Percentiles rank a stretch among this genome's conserved stretches.
These are phyloP conservation scores for Danio aesculapii DNA, from an alignment of 2,797 vertebrate genomes.

Conservation along the genomic window DNA sequence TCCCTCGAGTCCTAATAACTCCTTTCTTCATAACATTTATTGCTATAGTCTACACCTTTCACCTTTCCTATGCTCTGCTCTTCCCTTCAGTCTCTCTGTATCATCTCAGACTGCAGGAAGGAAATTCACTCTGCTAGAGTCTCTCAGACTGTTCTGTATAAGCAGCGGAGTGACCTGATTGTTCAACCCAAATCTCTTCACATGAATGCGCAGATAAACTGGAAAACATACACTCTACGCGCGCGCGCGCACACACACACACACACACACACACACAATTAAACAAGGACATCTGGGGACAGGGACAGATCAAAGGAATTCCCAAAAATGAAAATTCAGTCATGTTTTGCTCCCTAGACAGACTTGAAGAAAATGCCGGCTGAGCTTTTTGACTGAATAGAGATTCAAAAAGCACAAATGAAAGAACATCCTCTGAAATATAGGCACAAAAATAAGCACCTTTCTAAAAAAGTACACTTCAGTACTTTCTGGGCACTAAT, in stretches of 20 bases:
- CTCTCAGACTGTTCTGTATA: no score
- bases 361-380: background rate
- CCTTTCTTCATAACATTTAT: constrained; percentile 3
- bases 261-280: background rate
- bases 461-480: no score
- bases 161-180: constrained; percentile 61
- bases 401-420: background rate
- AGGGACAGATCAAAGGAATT: background rate
- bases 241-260: background rate
- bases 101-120: constrained; percentile 1
- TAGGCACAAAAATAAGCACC: no score
- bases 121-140: background rate
- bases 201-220: constrained; percentile 18
- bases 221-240: background rate
- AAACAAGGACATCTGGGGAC: background rate
- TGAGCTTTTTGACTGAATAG: background rate
- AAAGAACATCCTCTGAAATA: no score
- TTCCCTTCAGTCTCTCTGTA: background rate
- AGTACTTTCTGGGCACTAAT: no score
- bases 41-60: background rate
- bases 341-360: background rate
- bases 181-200: constrained; percentile 43
- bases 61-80: background rate
- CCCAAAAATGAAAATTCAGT: constrained; percentile 7
- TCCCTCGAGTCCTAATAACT: constrained; percentile 37